phyloP scores from a whole-genome alignment of 2,797 vertebrate genomes.

The Pristis pectinata region DNA sequence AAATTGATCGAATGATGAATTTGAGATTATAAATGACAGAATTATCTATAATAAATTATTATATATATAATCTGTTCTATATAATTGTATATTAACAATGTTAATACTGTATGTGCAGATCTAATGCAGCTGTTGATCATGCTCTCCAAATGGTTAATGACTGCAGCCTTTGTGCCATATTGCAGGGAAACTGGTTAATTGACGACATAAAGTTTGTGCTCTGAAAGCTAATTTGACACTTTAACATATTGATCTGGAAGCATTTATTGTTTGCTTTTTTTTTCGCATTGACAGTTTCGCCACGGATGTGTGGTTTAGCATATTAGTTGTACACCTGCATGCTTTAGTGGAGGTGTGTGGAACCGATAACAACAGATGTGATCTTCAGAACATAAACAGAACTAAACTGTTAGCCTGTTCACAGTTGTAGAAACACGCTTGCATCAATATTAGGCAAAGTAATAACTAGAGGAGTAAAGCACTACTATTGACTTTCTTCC shows the following conservation, averaged over 20 bases:
- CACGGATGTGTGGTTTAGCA: not conserved
- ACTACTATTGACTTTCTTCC: not conserved
- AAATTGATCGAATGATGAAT: no score
- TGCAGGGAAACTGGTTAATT: not conserved
- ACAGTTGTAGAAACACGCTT: not conserved
- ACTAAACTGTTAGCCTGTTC: not conserved
- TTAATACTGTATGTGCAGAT: no score
- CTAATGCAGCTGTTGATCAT: not conserved
- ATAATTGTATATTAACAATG: no score
- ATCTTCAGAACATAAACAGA: not conserved
- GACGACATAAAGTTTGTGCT: not conserved
- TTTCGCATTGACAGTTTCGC: not conserved
- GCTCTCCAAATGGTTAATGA: not conserved
- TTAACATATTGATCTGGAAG: not conserved
- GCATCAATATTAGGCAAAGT: not conserved
- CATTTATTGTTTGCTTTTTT: not conserved
- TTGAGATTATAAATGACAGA: no score
- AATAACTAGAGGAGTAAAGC: not conserved
- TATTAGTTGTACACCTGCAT: not conserved
- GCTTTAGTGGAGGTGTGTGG: not conserved
- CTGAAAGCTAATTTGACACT: not conserved
- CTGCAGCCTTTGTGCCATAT: not conserved
- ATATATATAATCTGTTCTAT: no score
- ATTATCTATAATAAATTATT: no score
- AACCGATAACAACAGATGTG: not conserved